Conservation (phyloP, 2,797 vertebrate species). For the Chloroceryle inda region DNA sequence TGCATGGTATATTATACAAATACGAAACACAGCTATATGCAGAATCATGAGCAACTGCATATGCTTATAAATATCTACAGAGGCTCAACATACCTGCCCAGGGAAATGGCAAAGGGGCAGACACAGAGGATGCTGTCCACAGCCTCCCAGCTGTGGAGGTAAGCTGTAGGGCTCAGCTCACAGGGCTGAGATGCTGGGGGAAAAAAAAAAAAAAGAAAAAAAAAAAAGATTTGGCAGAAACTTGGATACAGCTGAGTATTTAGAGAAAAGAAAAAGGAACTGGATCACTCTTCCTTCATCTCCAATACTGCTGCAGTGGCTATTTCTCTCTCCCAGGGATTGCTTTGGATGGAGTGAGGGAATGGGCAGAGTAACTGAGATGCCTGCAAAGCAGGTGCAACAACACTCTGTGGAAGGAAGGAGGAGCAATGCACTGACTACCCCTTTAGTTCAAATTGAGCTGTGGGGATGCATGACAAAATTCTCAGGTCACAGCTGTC, state of each 20-base stretch:
- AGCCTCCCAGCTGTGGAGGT: background rate
- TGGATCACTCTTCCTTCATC: background rate
- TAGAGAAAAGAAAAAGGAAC: background rate
- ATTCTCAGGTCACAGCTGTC: background rate
- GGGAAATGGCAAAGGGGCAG: background rate
- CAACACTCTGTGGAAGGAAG: background rate
- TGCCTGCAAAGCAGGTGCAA: background rate
- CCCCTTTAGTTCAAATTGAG: background rate
- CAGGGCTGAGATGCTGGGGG: background rate
- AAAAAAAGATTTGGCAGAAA: slow-evolving; percentile 2
- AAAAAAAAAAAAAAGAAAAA: background rate
- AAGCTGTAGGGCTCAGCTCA: background rate
- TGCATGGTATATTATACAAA: background rate
- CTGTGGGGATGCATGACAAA: background rate
- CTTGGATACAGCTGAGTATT: slow-evolving; percentile 9
- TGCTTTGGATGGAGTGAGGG: background rate
- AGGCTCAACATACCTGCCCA: background rate
- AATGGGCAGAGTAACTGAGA: background rate
- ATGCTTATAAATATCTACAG: background rate
- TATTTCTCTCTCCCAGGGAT: background rate
- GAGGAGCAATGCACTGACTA: background rate
- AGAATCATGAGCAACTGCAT: background rate
- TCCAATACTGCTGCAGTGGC: background rate
- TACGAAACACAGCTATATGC: background rate
- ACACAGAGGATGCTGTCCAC: background rate